phyloP scores from a whole-genome alignment of 2,888 invertebrate genomes.

The Mythimna pallens region DNA sequence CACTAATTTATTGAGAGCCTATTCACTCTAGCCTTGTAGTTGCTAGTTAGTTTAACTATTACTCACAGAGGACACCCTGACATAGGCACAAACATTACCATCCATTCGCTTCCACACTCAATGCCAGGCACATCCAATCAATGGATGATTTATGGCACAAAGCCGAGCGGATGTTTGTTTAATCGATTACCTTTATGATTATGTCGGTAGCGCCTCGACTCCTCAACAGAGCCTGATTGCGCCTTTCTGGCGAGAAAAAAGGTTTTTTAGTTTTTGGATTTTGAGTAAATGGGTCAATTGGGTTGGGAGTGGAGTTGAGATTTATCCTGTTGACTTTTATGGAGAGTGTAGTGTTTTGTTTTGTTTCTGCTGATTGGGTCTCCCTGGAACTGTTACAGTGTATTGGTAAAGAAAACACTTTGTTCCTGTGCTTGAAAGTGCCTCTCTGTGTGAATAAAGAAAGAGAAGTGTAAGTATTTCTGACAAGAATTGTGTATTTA shows the following conservation, averaged over 20 bases:
- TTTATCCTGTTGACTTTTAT: slow-evolving; percentile 31
- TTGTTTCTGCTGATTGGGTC: not conserved
- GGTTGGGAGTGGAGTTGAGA: slow-evolving; percentile 37
- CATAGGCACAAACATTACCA: slow-evolving; percentile 33
- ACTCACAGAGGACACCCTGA: not conserved
- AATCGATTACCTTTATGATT: slow-evolving; percentile 84
- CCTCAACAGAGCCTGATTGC: slow-evolving; percentile 69
- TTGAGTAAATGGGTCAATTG: slow-evolving; percentile 56
- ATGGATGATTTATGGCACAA: slow-evolving; percentile 85
- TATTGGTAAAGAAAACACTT: not conserved
- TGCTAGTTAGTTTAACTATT: not conserved
- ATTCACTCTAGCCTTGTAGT: too few relatives aligned
- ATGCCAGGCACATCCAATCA: slow-evolving; percentile 78
- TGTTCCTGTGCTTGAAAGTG: not conserved
- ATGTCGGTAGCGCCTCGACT: slow-evolving; percentile 79
- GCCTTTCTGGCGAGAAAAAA: slow-evolving; percentile 53
- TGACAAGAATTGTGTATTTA: too few relatives aligned
- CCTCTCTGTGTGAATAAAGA: too few relatives aligned
- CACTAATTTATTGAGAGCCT: too few relatives aligned
- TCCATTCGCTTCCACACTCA: slow-evolving; percentile 57
- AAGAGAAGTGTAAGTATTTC: too few relatives aligned
- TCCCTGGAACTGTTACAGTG: not conserved
- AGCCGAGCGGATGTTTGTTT: slow-evolving; percentile 87
- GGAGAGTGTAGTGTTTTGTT: not conserved
- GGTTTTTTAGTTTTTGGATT: slow-evolving; percentile 50